phyloP scores from a whole-genome alignment of 2,797 vertebrate genomes.

The Buphagus erythrorhynchus region DNA sequence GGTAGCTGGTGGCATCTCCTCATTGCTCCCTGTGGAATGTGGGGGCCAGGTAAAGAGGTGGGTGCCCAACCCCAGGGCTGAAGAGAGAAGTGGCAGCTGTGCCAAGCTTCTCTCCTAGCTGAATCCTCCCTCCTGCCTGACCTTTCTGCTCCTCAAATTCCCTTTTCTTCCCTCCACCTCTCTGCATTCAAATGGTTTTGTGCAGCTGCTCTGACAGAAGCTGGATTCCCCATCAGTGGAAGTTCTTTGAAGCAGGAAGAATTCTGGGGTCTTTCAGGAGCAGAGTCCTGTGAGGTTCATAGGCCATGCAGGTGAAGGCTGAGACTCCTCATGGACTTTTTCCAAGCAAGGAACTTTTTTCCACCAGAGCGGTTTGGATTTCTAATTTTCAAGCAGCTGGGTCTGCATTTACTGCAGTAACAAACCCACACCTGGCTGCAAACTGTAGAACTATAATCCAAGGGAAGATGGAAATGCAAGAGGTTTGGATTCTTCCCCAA shows the following conservation, averaged over 20 bases:
- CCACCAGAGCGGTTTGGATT: neutral
- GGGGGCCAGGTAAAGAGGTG: neutral
- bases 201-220: neutral
- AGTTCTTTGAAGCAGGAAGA: neutral
- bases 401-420: neutral
- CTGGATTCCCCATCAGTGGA: neutral
- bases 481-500: neutral
- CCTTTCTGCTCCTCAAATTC: neutral
- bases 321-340: neutral
- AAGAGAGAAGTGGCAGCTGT: neutral
- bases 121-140: neutral
- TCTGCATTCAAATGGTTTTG: neutral
- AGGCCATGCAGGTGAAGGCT: neutral
- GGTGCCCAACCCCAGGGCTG: neutral
- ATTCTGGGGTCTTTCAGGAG: neutral
- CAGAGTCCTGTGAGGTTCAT: neutral
- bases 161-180: neutral
- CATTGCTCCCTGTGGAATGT: accelerated
- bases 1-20: neutral
- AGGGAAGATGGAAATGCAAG: neutral
- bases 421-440: neutral
- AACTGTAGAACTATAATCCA: accelerated
- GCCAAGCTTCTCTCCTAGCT: neutral
- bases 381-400: neutral
- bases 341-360: neutral